Percentiles rank a stretch among this genome's conserved stretches.
phyloP scores from a whole-genome alignment of 2,797 vertebrate genomes.

The Phoebastria nigripes region DNA sequence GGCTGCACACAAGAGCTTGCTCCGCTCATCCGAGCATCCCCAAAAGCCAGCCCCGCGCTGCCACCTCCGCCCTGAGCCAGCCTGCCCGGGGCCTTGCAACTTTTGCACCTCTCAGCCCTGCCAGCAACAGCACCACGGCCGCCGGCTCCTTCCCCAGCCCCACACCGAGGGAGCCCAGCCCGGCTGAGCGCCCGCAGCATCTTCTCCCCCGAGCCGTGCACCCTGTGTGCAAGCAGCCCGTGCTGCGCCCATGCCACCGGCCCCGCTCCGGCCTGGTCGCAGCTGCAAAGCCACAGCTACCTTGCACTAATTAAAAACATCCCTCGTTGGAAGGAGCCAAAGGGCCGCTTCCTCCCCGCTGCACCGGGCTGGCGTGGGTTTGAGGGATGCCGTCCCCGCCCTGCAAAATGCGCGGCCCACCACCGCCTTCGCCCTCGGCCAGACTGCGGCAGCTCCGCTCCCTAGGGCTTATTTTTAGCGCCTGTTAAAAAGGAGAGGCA shows the following conservation, averaged over 20 bases:
- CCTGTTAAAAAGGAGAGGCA: background rate
- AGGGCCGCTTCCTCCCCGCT: background rate
- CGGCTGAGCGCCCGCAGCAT: rapidly evolving
- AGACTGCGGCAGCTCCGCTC: background rate
- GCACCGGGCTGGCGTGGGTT: background rate
- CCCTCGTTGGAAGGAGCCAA: background rate
- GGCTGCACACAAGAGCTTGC: background rate
- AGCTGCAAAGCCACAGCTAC: slow-evolving; percentile 36
- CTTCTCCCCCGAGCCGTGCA: rapidly evolving
- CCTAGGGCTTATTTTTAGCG: background rate
- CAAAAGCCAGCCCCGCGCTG: background rate
- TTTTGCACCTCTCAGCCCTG: background rate
- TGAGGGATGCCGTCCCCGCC: slow-evolving; percentile 45
- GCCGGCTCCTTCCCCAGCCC: background rate
- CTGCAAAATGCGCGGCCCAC: background rate
- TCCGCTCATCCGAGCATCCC: background rate
- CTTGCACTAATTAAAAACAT: slow-evolving; percentile 49
- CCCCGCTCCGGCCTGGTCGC: background rate
- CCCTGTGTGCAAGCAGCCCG: background rate
- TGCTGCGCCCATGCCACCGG: rapidly evolving
- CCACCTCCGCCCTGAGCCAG: background rate
- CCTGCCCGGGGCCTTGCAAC: background rate
- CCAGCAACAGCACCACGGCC: rapidly evolving
- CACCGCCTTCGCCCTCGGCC: background rate
- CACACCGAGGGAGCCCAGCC: rapidly evolving